Percentiles rank a stretch among this genome's conserved stretches.
These are phyloP conservation scores for Deroptyus accipitrinus DNA, from an alignment of 2,113 vertebrate genomes.

Conservation along the genomic window DNA sequence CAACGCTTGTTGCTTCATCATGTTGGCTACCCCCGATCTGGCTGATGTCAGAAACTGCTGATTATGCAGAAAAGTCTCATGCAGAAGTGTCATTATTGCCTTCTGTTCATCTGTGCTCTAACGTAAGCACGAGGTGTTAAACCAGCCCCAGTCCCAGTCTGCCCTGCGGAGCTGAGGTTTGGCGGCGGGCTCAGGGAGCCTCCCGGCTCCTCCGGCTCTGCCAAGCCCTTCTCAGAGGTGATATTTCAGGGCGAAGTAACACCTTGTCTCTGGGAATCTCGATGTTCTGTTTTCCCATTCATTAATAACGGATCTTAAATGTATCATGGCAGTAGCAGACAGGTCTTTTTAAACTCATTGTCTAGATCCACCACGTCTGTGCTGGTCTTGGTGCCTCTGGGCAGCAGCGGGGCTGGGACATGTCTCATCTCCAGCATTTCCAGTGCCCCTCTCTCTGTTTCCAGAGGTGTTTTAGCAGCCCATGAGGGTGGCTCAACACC, in stretches of 20 bases:
- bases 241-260: background rate
- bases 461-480: background rate
- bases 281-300: background rate
- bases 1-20: conserved; percentile 63
- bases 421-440: background rate
- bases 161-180: background rate
- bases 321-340: accelerated
- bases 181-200: background rate
- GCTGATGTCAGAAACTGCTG: conserved; percentile 48
- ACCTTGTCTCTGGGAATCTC: background rate
- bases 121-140: background rate
- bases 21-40: background rate
- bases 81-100: conserved; percentile 16
- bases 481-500: background rate
- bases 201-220: background rate
- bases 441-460: background rate
- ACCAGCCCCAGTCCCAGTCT: background rate
- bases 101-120: conserved; percentile 11
- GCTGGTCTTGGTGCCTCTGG: background rate
- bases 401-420: background rate
- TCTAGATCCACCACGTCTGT: background rate
- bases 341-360: background rate
- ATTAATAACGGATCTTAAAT: accelerated
- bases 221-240: background rate
- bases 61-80: conserved; percentile 22